Percentiles rank a stretch among this genome's conserved stretches.
Conservation (phyloP, 2,888 invertebrate genomes). For the Laothoe populi region DNA sequence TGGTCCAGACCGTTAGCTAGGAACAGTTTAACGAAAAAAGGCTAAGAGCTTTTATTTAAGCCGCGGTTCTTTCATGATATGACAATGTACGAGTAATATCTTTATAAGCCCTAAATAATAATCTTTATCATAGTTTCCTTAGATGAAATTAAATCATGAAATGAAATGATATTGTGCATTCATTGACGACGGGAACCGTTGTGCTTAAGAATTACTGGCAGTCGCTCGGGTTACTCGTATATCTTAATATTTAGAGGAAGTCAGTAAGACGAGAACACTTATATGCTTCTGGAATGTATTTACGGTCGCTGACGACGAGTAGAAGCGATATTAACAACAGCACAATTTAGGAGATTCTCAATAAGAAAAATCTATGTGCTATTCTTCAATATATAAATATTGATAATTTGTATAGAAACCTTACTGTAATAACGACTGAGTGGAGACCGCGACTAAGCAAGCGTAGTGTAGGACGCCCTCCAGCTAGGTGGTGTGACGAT, state of each 20-base stretch:
- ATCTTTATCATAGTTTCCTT: no score
- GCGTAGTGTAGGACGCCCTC: no score
- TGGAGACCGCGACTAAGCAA: no score
- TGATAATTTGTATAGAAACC: background rate
- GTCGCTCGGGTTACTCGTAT: conserved; percentile 59
- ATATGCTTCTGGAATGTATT: conserved; percentile 40
- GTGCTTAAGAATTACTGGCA: conserved; percentile 76
- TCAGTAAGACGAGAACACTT: conserved; percentile 58
- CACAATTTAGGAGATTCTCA: no score
- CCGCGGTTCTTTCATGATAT: conserved; percentile 41
- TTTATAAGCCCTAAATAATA: conserved; percentile 50
- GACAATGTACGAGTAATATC: conserved; percentile 61
- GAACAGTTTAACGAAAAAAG: no score
- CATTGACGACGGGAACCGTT: conserved; percentile 78
- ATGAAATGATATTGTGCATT: conserved; percentile 77
- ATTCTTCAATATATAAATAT: background rate
- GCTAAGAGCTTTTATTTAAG: background rate
- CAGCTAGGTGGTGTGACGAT: no score
- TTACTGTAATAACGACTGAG: no score
- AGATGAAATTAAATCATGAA: no score
- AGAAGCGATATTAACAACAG: background rate
- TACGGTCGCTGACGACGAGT: conserved; percentile 11
- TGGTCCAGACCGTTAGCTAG: no score
- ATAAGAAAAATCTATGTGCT: no score
- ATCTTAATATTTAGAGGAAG: conserved; percentile 68